Percentiles rank a stretch among this genome's conserved stretches.
Evolutionary conservation across 64 coral and sea anemone species (phyloP).

Genomic region (Pachyseris speciosa): DNA sequence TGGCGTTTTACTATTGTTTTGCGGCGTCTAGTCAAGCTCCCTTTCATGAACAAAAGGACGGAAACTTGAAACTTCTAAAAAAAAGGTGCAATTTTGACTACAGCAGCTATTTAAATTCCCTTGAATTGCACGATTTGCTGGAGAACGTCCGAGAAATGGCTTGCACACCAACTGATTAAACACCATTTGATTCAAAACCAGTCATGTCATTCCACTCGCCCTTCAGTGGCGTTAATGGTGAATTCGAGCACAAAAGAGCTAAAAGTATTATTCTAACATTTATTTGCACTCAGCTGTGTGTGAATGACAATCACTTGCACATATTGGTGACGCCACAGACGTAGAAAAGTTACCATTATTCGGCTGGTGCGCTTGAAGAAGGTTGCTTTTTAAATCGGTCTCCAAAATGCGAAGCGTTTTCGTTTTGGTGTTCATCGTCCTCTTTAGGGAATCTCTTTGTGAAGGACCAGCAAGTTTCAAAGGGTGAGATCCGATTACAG

Average conservation of each 20-base stretch:
- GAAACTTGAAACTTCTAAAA: background rate
- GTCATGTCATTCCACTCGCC: background rate
- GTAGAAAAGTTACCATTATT: background rate
- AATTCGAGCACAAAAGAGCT: background rate
- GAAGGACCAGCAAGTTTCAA: background rate
- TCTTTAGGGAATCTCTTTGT: background rate
- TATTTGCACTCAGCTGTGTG: background rate
- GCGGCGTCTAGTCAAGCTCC: no score
- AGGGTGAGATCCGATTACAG: slow-evolving; percentile 29
- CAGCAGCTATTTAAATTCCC: background rate
- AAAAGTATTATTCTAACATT: background rate
- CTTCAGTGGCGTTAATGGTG: background rate
- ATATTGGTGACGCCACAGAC: no score
- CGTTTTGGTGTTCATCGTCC: background rate
- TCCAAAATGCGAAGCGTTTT: background rate
- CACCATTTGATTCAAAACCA: background rate
- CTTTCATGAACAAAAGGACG: no score
- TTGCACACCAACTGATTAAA: background rate
- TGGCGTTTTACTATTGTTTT: no score
- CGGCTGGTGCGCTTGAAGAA: background rate
- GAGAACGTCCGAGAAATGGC: background rate
- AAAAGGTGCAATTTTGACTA: background rate
- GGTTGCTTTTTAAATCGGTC: background rate
- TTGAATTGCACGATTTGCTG: background rate
- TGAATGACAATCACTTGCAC: background rate